A percentile compares a stretch with the other conserved stretches of the same genome.
phyloP scores from a whole-genome alignment of 2,888 invertebrate species.

The Spodoptera picta region DNA sequence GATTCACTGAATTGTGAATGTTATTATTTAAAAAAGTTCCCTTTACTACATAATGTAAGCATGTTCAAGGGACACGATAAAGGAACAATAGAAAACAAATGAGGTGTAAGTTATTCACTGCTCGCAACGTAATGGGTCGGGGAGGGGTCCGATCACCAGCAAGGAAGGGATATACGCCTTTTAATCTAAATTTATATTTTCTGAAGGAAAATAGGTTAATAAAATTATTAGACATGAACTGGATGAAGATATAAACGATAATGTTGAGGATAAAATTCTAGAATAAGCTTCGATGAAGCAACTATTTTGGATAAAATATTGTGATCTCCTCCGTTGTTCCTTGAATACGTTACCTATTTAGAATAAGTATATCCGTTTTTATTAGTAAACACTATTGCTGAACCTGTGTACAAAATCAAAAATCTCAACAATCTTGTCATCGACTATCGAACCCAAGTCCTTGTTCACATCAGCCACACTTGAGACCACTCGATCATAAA shows the following conservation, averaged over 20 bases:
- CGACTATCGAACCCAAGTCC: no score
- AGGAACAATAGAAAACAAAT: slow-evolving; percentile 82
- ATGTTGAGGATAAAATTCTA: not conserved
- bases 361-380: no score
- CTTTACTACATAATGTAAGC: slow-evolving; percentile 45
- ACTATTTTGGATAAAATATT: no score
- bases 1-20: slow-evolving; percentile 48
- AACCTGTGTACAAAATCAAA: no score
- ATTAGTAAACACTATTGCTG: no score
- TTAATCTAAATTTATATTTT: slow-evolving; percentile 52
- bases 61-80: slow-evolving; percentile 70
- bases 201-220: slow-evolving; percentile 32
- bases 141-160: slow-evolving; percentile 51
- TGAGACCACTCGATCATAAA: not conserved
- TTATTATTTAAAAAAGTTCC: slow-evolving; percentile 55
- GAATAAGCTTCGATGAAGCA: not conserved
- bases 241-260: slow-evolving; percentile 13
- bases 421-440: no score
- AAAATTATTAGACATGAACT: slow-evolving; percentile 40
- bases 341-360: no score
- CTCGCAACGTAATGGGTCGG: slow-evolving; percentile 64
- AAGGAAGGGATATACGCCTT: slow-evolving; percentile 42
- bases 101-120: slow-evolving; percentile 78
- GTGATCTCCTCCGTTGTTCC: no score
- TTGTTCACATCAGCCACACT: no score